phyloP scores from a whole-genome alignment of 2,797 vertebrate species.

The Dromococcyx pavoninus region DNA sequence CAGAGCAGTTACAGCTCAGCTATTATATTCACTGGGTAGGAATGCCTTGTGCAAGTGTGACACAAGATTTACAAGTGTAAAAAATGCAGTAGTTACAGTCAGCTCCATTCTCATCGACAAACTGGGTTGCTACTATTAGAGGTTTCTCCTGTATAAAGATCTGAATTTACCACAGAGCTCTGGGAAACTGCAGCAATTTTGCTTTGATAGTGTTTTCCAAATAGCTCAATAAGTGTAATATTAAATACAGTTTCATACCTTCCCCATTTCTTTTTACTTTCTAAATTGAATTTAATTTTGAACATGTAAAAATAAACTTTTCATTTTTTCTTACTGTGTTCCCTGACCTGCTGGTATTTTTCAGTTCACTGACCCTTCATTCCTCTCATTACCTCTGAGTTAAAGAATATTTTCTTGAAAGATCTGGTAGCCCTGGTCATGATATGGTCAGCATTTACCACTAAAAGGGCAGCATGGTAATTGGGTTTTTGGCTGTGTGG shows the following conservation, averaged over 20 bases:
- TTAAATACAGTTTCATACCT: background rate
- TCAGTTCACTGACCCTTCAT: background rate
- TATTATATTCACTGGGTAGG: background rate
- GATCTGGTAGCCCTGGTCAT: background rate
- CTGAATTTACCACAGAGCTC: background rate
- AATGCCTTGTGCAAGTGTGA: background rate
- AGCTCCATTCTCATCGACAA: background rate
- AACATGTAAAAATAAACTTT: background rate
- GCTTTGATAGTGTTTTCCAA: conserved; percentile 4
- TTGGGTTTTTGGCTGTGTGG: background rate
- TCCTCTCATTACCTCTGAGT: background rate
- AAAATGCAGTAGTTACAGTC: background rate
- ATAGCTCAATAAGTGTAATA: background rate
- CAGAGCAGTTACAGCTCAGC: background rate
- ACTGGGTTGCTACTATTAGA: background rate
- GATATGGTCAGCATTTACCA: background rate
- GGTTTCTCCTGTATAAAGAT: background rate
- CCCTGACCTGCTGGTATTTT: background rate
- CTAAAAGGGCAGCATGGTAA: background rate
- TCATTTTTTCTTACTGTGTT: background rate
- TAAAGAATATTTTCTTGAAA: conserved; percentile 30
- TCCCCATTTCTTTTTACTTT: background rate
- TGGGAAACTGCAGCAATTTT: conserved; percentile 21
- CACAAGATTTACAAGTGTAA: background rate
- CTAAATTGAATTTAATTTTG: background rate